These are phyloP conservation scores for Hemistola chrysoprasaria DNA, from an alignment of 2,888 invertebrate genomes.

Conservation along the genomic window DNA sequence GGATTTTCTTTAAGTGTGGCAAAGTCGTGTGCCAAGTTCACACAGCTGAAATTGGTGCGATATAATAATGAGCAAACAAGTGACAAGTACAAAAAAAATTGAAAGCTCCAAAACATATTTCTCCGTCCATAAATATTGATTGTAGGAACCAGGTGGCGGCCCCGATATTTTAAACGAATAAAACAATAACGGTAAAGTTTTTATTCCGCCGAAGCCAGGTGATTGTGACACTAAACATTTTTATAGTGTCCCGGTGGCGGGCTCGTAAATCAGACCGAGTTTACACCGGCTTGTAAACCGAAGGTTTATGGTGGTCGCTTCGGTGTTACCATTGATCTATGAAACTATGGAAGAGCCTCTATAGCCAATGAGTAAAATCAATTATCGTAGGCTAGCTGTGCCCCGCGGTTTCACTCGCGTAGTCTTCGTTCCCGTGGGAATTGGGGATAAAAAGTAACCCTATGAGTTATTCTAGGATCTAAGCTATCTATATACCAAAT, in stretches of 20 bases:
- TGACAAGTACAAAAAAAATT: neutral
- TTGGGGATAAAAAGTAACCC: no score
- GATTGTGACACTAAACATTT: conserved; percentile 58
- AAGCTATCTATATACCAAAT: no score
- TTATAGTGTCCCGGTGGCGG: conserved; percentile 46
- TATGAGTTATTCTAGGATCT: no score
- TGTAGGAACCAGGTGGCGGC: conserved; percentile 12
- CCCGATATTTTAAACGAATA: conserved; percentile 29
- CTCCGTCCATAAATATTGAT: conserved; percentile 12
- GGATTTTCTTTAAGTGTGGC: no score
- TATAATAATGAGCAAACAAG: no score
- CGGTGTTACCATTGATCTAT: conserved; percentile 23
- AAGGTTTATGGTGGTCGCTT: conserved; percentile 37
- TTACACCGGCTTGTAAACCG: conserved; percentile 50
- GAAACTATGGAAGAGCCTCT: conserved; percentile 21
- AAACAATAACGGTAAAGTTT: conserved; percentile 28
- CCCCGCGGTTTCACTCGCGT: no score
- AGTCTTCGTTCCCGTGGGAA: no score
- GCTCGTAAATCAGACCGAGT: conserved; percentile 57
- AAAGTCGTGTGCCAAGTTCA: no score
- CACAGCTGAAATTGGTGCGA: no score
- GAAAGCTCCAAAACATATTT: conserved; percentile 24
- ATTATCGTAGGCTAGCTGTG: no score
- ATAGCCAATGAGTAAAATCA: no score
- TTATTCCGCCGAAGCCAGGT: conserved; percentile 38